Evolutionary conservation across 1,140 invertebrate species (phyloP), one percentile per base, ranked within the genome.

Genomic region (Aleiodes sp.): DNA sequence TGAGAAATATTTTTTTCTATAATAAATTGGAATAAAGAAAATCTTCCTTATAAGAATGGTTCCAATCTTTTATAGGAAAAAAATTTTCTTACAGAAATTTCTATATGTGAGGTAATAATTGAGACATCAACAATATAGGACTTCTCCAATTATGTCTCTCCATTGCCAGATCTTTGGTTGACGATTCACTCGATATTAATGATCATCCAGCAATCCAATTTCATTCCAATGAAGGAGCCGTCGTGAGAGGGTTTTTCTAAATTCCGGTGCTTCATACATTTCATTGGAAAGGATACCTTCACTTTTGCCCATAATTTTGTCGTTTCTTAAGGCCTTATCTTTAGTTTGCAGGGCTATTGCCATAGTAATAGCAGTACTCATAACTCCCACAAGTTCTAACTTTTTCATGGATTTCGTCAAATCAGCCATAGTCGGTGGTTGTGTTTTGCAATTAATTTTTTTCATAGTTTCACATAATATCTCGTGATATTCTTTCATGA

Each of bases 401-500:
- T 80, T 75, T 1, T 75, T 74, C 14, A 88, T 29, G 6, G 72
- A 60, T n/a, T 74, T 74, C 0, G 80, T 68, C 2, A 89, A 16
- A 2, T 84, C 78, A 0, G 79, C 76, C 29, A 84, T 70, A 8
- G 76, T 87, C 0, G 87, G 87, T 4, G 88, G 76, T 0, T 64
- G 2, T 0, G 82, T 81, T 16, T 78, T 75, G 60, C 83, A 88
- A 0, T 76, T 75, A 0, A 87, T 59, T 56, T 75, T 76, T 8
- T 78, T 70, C 76, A 89, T 81, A 1, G 80, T 82, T 0, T 66
- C 26, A 0, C 70, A 39, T 2, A 89, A 72, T 0, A 75, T 73
- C 2, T 70, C 26, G 7, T 75, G 73, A 66, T 87, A 88, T 12
- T 87, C 87, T 2, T 80, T 63, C 0, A 88, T 69, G 0, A 89